These are phyloP conservation scores for Oncorhynchus masou DNA, from an alignment of 2,113 vertebrate genomes.

Conservation along the genomic window DNA sequence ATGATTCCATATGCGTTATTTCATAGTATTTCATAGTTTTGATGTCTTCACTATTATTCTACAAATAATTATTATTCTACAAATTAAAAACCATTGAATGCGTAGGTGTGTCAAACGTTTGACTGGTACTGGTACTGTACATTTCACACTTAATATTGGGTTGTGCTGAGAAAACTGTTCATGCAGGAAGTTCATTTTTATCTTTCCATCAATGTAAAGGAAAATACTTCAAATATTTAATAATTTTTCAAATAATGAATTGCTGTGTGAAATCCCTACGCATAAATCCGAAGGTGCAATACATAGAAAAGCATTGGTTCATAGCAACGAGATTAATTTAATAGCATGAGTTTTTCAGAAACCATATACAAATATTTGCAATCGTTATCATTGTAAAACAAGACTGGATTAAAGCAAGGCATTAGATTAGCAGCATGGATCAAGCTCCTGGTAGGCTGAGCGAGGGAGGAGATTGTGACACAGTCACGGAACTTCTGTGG, in stretches of 20 bases:
- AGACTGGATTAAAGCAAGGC: background rate
- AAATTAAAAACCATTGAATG: no score
- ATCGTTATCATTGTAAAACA: slow-evolving; percentile 27
- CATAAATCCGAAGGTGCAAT: slow-evolving; percentile 44
- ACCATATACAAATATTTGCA: slow-evolving; percentile 39
- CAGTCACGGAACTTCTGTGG: background rate
- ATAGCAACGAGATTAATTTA: slow-evolving; percentile 34
- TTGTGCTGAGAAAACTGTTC: background rate
- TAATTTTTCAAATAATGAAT: slow-evolving; percentile 50
- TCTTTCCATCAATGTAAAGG: background rate
- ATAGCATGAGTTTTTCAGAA: slow-evolving; percentile 38
- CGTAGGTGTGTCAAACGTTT: no score
- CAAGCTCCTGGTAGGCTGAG: slow-evolving; percentile 13
- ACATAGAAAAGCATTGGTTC: slow-evolving; percentile 41
- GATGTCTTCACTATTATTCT: no score
- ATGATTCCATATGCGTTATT: no score
- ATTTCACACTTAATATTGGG: no score
- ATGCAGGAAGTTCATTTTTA: slow-evolving; percentile 4
- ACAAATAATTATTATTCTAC: no score
- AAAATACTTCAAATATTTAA: background rate
- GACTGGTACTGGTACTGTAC: no score
- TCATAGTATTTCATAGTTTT: no score
- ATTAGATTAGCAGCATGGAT: slow-evolving; percentile 20
- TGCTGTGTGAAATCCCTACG: slow-evolving; percentile 34
- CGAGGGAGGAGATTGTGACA: background rate